Base-by-base conservation (phyloP, 2,113 vertebrate species). In the Cyanistes caeruleus region DNA sequence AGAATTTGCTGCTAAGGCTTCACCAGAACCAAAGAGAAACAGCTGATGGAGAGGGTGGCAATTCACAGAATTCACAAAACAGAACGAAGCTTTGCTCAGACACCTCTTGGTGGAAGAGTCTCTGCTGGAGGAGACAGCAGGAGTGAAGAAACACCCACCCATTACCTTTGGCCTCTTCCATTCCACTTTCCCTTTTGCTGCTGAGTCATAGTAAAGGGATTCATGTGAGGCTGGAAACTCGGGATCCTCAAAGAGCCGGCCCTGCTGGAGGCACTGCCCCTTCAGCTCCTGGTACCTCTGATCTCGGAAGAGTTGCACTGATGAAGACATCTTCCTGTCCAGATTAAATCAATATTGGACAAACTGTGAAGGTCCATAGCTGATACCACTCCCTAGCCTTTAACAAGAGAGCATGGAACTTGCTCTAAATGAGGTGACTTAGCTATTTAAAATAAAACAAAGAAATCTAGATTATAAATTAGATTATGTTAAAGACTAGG, bases 161-260 rank as follows among this genome's bases (percentile, higher is more conserved):
- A 67, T 98, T 97, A 99, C 99, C 99, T 98, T 95, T 2, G 99
- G 99, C 11, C 99, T 98, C 93, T 98, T 99, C 99, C 99, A 99
- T 76, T 98, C 95, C 73, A 99, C 98, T 10, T 33, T 93, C 20
- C 98, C 97, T 6, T 97, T 95, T 59, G 98, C 97, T 2, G 97
- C 90, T 53, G 97, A 98, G 9, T 96, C 98, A 39, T 97, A 99
- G 95, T 98, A 99, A 46, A 99, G 96, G 11, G 99, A 99, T 49
- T 97, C 86, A 28, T 98, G 97, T 2, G 81, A 98, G 30, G 99
- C 98, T 76, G 98, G 98, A 53, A 99, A 99, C 64, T 99, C 98
- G 0, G 99, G 97, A 53, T 99, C 99, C 93, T 99, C 98, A 9
- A 99, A 99, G 75, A 99, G 98, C 25, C 2, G 96, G 21, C 98